phyloP scores from a whole-genome alignment of 2,113 vertebrate species.

The Elachura formosa region DNA sequence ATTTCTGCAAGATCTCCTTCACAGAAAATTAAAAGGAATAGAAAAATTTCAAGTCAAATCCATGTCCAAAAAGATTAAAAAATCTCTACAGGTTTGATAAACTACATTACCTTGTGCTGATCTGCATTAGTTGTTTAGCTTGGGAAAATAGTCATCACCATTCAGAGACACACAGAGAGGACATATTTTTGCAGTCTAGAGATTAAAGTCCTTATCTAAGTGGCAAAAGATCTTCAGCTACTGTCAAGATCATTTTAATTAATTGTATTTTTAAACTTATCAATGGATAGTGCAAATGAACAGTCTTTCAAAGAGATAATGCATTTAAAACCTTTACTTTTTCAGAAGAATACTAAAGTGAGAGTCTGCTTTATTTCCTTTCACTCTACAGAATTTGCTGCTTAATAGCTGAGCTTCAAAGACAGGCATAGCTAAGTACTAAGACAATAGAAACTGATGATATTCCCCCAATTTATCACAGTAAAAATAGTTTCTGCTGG shows the following conservation, averaged over 20 bases:
- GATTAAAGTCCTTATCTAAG: background rate
- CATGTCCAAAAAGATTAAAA: background rate
- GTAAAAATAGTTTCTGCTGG: background rate
- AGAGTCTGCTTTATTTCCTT: background rate
- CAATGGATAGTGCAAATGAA: background rate
- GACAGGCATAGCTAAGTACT: background rate
- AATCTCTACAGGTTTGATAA: background rate
- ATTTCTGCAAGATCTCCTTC: background rate
- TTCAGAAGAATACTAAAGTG: background rate
- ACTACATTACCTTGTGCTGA: background rate
- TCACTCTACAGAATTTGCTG: background rate
- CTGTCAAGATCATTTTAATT: background rate
- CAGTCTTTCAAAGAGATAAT: background rate
- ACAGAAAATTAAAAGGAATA: background rate
- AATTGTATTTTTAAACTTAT: background rate
- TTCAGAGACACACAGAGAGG: background rate
- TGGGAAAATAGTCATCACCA: background rate
- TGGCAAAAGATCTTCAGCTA: background rate
- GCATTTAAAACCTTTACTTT: background rate
- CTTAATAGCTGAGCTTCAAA: background rate
- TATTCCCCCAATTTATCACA: fast-evolving
- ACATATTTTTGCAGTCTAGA: background rate
- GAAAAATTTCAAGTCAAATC: background rate
- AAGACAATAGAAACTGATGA: background rate
- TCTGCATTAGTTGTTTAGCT: background rate